Evolutionary conservation across 2,888 invertebrate genomes (phyloP), one percentile per base, ranked within the genome.

Genomic region (Sminthurides aquaticus): DNA sequence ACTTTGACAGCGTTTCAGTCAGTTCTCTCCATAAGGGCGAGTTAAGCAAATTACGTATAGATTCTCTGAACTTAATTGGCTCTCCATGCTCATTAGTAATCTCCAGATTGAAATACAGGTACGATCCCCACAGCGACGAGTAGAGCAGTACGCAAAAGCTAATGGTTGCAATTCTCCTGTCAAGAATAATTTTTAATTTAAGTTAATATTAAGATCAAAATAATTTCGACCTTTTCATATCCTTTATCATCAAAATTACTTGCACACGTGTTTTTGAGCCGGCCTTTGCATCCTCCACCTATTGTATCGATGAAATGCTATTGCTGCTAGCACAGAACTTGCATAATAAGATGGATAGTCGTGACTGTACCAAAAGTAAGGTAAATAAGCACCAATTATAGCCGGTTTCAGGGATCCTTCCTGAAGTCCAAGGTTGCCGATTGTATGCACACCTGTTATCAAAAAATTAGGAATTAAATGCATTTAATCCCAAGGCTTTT

Each of bases 351-450:
- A 82, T 0, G 85, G 85, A 73, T 89, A 88, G 70, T 90, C 90
- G 64, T 85, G 87, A 59, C 88, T 82, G 73, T 87, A 85, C n/a
- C 75, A 73, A 28, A 75, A 69, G 48, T 78, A 76, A 79, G 87
- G 87, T 76, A 89, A 86, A 74, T 87, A 87, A 0, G 94, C 86
- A 0, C 85, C 86, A 0, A 85, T 60, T 0, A 92, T 77, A 0
- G 90, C 84, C 77, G 85, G 83, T 81, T 85, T 86, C 34, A 91
- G 81, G 0, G 82, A 79, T 1, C 93, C 93, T 75, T 84, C 81
- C 77, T 94, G 89, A 1, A 87, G 83, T 0, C 95, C 95, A 69
- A 95, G 87, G 76, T 95, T 96, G 27, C 94, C 94, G 8, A 94
- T 90, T 0, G 87, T 82, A 87, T 92, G 90, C 0, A 93, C 89